These are phyloP conservation scores for Hyles euphorbiae DNA, from an alignment of 1,140 invertebrate genomes.

Conservation along the genomic window DNA sequence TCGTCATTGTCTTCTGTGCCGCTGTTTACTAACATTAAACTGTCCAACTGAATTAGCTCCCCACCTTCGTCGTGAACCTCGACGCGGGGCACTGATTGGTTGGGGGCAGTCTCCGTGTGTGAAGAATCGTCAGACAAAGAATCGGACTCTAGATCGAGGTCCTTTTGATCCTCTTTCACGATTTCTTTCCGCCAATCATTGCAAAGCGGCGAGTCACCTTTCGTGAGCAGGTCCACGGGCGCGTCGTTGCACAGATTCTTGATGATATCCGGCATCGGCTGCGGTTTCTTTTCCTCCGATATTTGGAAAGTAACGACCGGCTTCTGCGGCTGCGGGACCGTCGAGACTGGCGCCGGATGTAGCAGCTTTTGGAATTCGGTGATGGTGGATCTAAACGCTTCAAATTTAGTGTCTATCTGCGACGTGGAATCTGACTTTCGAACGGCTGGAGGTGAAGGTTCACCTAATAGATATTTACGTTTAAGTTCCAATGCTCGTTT, in stretches of 20 bases:
- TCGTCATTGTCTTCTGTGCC: conserved; percentile 45
- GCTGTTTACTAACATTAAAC: conserved; percentile 69
- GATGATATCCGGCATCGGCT: conserved; percentile 64
- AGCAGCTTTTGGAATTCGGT: conserved; percentile 92
- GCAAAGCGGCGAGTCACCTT: conserved; percentile 46
- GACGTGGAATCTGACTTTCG: conserved; percentile 91
- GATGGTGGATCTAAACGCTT: conserved; percentile 88
- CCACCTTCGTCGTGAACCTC: conserved; percentile 82
- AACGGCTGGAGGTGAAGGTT: conserved; percentile 78
- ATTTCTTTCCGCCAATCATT: conserved; percentile 40
- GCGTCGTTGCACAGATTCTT: conserved; percentile 52
- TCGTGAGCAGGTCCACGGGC: conserved; percentile 54
- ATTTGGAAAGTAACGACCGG: conserved; percentile 55
- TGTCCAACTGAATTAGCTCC: conserved; percentile 78
- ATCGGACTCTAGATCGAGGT: conserved; percentile 78
- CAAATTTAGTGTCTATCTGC: conserved; percentile 88
- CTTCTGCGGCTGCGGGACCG: conserved; percentile 30
- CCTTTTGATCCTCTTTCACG: conserved; percentile 32
- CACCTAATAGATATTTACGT: conserved; percentile 86
- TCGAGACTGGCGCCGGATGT: conserved; percentile 82
- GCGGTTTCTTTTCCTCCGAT: conserved; percentile 39
- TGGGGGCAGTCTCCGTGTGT: conserved; percentile 47
- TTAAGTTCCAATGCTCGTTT: conserved; percentile 91
- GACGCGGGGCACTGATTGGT: conserved; percentile 76
- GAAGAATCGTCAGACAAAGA: conserved; percentile 76